Evolutionary conservation across 2,797 vertebrate species (phyloP), one percentile per base, ranked within the genome.

Genomic region (Picus viridis): DNA sequence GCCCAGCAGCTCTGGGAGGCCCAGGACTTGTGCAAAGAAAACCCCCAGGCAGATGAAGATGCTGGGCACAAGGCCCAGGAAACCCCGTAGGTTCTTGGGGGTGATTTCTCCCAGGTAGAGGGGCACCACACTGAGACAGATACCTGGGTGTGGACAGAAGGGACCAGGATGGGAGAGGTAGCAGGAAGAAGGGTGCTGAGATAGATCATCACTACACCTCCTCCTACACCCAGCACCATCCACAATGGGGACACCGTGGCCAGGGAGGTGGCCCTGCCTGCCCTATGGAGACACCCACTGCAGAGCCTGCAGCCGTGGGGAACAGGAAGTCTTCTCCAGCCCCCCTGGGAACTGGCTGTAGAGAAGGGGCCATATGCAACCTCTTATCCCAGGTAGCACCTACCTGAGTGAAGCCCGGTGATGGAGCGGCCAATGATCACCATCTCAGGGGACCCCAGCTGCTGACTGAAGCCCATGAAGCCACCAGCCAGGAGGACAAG

Each of bases 61-160:
- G 96, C 98, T 98, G 88, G 99, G 98, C 83, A 99, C 68, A 7
- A 99, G 98, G 19, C 98, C 98, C 88, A 99, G 94, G 95, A 99
- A 98, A 16, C 99, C 99, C 27, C 98, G 96, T 30, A 98, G 94
- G 92, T 97, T 98, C 97, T 98, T 99, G 10, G 99, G 99, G 16
- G 99, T 98, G 0, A 99, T 98, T 97, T 99, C 99, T 77, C 99
- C 98, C 34, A 99, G 97, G 95, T 98, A 99, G 98, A 99, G 99
- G 2, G 99, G 99, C 82, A 99, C 98, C 77, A 99, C 98, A 3
- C 98, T 99, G 80, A 99, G 98, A 71, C 97, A 98, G 85, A 99
- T 98, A 34, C 99, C 99, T 99, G 94, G 6, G 47, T 53, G 4
- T 4, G 6, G 6, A 75, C 64, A 88, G 79, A 41, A 64, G 19